A percentile compares a stretch with the other conserved stretches of the same genome.
Evolutionary conservation across 2,113 vertebrate species (phyloP).

Genomic region (Columbina picui): DNA sequence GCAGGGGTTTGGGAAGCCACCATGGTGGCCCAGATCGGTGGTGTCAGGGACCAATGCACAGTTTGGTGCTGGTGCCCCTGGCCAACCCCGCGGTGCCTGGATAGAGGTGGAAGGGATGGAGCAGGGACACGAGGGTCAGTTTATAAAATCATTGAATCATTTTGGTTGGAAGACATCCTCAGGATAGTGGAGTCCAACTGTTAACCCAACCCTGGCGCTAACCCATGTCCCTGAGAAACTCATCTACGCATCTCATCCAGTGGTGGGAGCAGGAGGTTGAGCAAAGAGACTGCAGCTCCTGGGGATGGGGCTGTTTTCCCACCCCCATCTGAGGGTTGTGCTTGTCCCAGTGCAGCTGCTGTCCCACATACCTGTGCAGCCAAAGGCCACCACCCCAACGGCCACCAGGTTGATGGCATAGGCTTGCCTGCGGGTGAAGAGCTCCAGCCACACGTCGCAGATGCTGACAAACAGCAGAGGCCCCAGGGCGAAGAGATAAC

Average conservation of each 20-base stretch:
- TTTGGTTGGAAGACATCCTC: too few species aligned
- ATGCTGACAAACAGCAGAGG: constrained; percentile 93
- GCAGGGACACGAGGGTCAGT: fast-evolving
- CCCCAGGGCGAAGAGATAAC: constrained; percentile 91
- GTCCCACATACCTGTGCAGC: constrained; percentile 91
- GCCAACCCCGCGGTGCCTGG: fast-evolving
- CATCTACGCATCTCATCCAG: too few species aligned
- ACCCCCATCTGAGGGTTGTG: background rate
- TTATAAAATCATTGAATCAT: background rate
- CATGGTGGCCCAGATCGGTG: too few species aligned
- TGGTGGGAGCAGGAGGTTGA: background rate
- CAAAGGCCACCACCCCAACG: constrained; percentile 94
- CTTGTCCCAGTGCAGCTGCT: background rate
- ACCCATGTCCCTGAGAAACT: too few species aligned
- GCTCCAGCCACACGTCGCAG: constrained; percentile 93
- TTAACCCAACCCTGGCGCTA: too few species aligned
- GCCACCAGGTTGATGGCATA: constrained; percentile 92
- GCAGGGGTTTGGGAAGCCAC: background rate
- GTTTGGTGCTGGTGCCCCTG: background rate
- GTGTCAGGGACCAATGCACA: fast-evolving
- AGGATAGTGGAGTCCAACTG: too few species aligned
- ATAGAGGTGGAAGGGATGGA: background rate
- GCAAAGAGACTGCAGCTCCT: fast-evolving
- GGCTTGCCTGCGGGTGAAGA: constrained; percentile 87
- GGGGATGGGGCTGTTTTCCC: background rate